Evolutionary conservation across 2,888 invertebrate species (phyloP).

Genomic region (Plagiodera versicolora): DNA sequence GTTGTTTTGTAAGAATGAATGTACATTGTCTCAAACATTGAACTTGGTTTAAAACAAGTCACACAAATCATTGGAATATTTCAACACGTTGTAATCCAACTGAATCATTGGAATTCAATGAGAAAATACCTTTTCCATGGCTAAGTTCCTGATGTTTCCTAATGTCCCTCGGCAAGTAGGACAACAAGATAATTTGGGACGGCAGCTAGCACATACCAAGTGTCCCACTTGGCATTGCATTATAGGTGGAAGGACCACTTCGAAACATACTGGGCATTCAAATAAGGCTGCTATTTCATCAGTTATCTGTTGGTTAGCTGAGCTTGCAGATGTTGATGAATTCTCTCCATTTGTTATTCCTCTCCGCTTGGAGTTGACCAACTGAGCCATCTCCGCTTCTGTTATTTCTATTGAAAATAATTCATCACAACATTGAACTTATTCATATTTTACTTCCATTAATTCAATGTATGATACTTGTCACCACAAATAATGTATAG

Average conservation of each 20-base stretch:
- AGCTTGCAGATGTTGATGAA: conserved; percentile 40
- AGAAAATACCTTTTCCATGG: conserved; percentile 83
- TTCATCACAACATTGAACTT: background rate
- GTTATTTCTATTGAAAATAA: conserved; percentile 10
- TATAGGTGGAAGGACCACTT: conserved; percentile 98
- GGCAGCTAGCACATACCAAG: conserved; percentile 95
- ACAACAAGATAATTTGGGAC: conserved; percentile 95
- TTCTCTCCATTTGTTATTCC: conserved; percentile 43
- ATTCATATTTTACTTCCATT: too few relatives aligned
- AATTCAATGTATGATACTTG: too few relatives aligned
- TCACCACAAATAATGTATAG: too few relatives aligned
- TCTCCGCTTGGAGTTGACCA: conserved; percentile 46
- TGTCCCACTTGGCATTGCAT: conserved; percentile 99
- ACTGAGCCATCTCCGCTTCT: conserved; percentile 48
- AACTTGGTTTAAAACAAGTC: too few relatives aligned
- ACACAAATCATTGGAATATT: too few relatives aligned
- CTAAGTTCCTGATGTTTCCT: conserved; percentile 95
- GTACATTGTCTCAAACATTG: too few relatives aligned
- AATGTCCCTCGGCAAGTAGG: conserved; percentile 97
- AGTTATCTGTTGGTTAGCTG: conserved; percentile 60
- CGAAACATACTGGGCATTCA: conserved; percentile 98
- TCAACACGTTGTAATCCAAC: too few relatives aligned
- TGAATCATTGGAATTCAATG: background rate
- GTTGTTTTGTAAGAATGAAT: too few relatives aligned
- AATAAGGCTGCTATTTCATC: conserved; percentile 89